These are phyloP conservation scores for Megalops cyprinoides DNA, from an alignment of 2,797 vertebrate species.

Conservation along the genomic window DNA sequence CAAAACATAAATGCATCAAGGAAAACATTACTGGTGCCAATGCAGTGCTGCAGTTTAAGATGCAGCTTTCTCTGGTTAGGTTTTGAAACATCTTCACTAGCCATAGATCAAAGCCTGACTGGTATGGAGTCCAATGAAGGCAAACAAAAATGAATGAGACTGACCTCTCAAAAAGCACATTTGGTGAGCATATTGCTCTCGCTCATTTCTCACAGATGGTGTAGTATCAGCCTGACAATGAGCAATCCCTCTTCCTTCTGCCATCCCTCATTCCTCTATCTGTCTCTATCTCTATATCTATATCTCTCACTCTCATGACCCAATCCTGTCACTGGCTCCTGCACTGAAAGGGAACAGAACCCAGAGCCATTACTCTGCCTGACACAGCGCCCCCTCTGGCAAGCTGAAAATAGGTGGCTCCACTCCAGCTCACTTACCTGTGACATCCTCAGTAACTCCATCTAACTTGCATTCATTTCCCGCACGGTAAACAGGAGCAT, in stretches of 20 bases:
- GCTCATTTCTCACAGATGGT: not conserved
- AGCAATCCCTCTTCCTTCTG: not conserved
- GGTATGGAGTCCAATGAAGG: not conserved
- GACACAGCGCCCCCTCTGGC: too few species aligned
- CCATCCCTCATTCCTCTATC: not conserved
- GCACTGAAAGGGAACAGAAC: too few species aligned
- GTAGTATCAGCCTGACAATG: not conserved
- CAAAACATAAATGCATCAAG: too few species aligned
- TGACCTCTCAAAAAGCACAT: not conserved
- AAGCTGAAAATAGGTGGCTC: too few species aligned
- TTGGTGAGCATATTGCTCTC: not conserved
- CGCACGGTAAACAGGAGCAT: too few species aligned
- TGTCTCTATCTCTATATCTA: too few species aligned
- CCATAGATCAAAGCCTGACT: not conserved
- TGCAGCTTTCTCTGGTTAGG: not conserved
- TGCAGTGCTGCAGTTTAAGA: not conserved
- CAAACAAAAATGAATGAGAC: not conserved
- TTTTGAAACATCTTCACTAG: not conserved
- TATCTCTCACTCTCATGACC: too few species aligned
- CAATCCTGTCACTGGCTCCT: too few species aligned
- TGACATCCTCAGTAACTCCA: too few species aligned
- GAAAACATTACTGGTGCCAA: not conserved
- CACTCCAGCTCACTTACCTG: too few species aligned
- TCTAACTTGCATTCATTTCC: too few species aligned
- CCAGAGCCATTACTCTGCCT: too few species aligned